Evolutionary conservation across 92 coral and sea anemone species (phyloP), one percentile per base, ranked within the genome.

Genomic region (Porites evermanni): DNA sequence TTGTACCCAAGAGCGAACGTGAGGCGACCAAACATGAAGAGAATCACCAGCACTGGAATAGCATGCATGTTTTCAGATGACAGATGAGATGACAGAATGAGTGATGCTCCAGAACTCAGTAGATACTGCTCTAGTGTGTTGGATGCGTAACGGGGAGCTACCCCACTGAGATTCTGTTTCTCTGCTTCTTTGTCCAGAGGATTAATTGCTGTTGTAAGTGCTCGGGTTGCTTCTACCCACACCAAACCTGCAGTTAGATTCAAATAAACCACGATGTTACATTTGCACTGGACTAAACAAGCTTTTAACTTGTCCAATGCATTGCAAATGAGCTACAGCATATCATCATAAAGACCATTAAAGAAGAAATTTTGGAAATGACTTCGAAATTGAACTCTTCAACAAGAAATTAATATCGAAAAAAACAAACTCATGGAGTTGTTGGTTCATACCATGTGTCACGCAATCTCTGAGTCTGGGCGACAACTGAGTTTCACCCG

Each of bases 101-200:
- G 53, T 47, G 78, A 73, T 2, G 87, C 68, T 18, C 87, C 80
- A 63, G 18, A 73, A 14, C 81, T 84, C 88, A 84, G 6, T 2
- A 84, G 64, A 65, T 84, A 84, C 59, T 84, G 88, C 60, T 84
- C 88, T 17, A 84, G 81, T n/a, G 88, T 84, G 74, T 84, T 84
- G 44, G 81, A 64, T 19, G 88, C 54, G 53, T 84, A 84, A 6
- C 88, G 74, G 10, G 82, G 82, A 53, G 88, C 88, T 32, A 84
- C 81, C 26, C 88, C 88, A 54, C 88, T 64, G 2, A 84, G 76
- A 24, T 84, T 75, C 32, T 74, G 65, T 65, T 44, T 64, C 65
- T 75, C 82, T 5, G 88, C 88, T 4, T 21, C 64, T 63, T 75
- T 84, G 74, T 75, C 82, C 58, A 84, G 67, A 29, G 88, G 88